phyloP scores from a whole-genome alignment of 2,888 invertebrate genomes.

The Cephus pygmeus region DNA sequence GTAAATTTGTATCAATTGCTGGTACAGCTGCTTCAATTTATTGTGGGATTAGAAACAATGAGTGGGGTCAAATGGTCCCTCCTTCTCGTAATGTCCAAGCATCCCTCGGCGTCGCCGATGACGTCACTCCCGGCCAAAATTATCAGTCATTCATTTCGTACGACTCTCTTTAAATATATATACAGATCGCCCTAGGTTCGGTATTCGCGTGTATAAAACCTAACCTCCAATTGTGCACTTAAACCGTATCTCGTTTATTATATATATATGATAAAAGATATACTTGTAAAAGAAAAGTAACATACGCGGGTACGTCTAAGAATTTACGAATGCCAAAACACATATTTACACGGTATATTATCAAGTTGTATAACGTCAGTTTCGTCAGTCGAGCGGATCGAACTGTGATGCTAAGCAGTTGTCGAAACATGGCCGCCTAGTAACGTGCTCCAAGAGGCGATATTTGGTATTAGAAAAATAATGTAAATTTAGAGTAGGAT shows the following conservation, averaged over 20 bases:
- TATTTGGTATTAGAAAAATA: neutral
- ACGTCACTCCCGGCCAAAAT: slow-evolving; percentile 26
- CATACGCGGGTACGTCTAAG: neutral
- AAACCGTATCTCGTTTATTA: neutral
- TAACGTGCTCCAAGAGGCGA: neutral
- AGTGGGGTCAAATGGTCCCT: slow-evolving; percentile 64
- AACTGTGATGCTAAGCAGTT: neutral
- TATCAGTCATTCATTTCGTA: slow-evolving; percentile 38
- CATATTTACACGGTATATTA: neutral
- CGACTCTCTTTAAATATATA: neutral
- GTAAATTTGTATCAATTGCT: slow-evolving; percentile 65
- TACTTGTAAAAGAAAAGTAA: neutral
- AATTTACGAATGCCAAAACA: neutral
- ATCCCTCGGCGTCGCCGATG: slow-evolving; percentile 42
- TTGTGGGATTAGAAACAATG: slow-evolving; percentile 66
- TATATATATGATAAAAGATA: neutral
- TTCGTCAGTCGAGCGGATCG: neutral
- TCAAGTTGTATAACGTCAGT: neutral
- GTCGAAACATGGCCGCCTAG: neutral
- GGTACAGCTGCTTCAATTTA: slow-evolving; percentile 65
- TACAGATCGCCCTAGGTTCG: neutral
- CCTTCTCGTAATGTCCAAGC: slow-evolving; percentile 53
- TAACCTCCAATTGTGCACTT: neutral
- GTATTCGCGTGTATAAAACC: neutral
- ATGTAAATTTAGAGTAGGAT: neutral